Base-by-base conservation (phyloP, 2,797 vertebrate species). In the Gadopsis bispinosus region DNA sequence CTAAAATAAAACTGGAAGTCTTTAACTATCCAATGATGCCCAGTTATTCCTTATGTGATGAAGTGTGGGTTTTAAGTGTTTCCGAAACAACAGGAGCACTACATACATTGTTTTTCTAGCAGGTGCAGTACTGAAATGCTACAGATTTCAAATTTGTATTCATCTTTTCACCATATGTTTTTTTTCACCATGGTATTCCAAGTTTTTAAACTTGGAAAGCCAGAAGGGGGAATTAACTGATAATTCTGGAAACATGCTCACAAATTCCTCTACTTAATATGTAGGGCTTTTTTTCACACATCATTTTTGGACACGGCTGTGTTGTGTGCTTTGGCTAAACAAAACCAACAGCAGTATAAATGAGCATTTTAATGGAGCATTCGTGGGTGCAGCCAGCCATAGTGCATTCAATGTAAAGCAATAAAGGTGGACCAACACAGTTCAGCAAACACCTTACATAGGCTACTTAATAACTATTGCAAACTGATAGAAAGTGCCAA, bases 311-410 rank as follows among this genome's bases (percentile, higher is more conserved):
- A 77, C 51, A 26, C 0, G 1, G 10, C 13, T 69, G 14, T 50
- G 51, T 53, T 76, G 61, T 65, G 19, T 73, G 14, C 60, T 55
- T 48, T n/a, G 5, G 37, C 33, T 47, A 17, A 67, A 54, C 16
- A 37, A 29, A 37, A 51, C 7, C 60, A 5, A 66, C 26, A 51
- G 54, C 2, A 16, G 16, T 33, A 74, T 47, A 39, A 74, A 70
- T 56, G 5, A 20, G 19, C 1, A n/a, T 64, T 60, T 60, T 22
- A 68, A 19, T 29, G 8, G 1, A 67, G 37, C 26, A 37, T 37
- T 50, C 31, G 47, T 37, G 29, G 22, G n/a, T 69, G 19, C 41
- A 76, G 51, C 6, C 43, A 51, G 3, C 13, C 1, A 0, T 3
- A 39, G 33, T 39, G 2, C 10, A 33, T 26, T 77, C 64, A 62